Evolutionary conservation across 2,888 invertebrate species (phyloP).

Genomic region (Hirtodrosophila duncani): DNA sequence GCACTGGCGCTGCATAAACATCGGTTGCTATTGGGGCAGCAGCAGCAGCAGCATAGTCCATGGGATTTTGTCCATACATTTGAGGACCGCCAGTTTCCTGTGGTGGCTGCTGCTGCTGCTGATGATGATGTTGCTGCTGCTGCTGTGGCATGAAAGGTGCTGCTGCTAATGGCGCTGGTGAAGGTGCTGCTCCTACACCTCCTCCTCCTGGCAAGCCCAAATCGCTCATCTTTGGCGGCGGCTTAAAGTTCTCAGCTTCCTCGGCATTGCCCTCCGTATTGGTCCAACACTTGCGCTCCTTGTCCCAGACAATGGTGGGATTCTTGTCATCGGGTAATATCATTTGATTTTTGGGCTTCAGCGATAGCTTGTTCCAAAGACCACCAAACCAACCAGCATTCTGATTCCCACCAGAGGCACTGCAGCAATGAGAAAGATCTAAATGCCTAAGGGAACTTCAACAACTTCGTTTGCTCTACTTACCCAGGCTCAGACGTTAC

Average conservation of each 20-base stretch:
- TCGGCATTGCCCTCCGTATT: constrained; percentile 82
- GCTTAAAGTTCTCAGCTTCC: constrained; percentile 82
- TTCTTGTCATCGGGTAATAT: constrained; percentile 96
- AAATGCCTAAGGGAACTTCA: neutral
- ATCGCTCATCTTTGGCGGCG: constrained; percentile 85
- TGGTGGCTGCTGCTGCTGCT: constrained; percentile 11
- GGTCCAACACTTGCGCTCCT: constrained; percentile 90
- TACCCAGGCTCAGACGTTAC: constrained; percentile 52
- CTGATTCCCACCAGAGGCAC: constrained; percentile 60
- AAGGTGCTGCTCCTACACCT: constrained; percentile 1
- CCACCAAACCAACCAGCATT: constrained; percentile 90
- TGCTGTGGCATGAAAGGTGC: neutral
- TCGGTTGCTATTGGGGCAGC: no score
- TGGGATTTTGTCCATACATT: no score
- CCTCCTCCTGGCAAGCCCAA: constrained; percentile 29
- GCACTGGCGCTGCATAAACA: no score
- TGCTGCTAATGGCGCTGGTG: constrained; percentile 16
- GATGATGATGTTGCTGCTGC: constrained; percentile 1
- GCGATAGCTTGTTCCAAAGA: constrained; percentile 88
- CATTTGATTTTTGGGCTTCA: constrained; percentile 95
- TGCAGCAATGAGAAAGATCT: constrained; percentile 4
- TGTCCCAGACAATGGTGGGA: constrained; percentile 95
- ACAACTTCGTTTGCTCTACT: neutral
- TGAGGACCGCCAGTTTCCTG: no score
- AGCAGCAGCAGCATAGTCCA: no score